Conservation (phyloP, 2,113 vertebrate species). For the Montifringilla adamsi region DNA sequence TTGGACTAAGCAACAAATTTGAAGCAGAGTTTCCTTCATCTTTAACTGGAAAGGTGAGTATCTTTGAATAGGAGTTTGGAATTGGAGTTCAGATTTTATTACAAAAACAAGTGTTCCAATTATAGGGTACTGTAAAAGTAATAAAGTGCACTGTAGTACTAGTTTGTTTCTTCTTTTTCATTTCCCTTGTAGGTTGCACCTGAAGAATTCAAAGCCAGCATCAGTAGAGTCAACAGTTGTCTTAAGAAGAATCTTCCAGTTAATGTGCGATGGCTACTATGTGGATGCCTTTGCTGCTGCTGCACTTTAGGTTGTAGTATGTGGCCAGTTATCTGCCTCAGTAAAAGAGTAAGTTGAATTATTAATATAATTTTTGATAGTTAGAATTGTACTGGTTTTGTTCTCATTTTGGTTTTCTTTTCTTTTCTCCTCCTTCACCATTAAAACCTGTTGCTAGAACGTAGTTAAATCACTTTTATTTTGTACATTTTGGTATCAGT, state of each 20-base stretch:
- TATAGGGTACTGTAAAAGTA: not conserved
- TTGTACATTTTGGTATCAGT: not conserved
- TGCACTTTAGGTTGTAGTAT: constrained; percentile 98
- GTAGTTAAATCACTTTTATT: not conserved
- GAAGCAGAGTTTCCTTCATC: constrained; percentile 98
- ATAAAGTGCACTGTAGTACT: not conserved
- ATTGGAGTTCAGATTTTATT: not conserved
- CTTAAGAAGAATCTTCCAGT: constrained; percentile 96
- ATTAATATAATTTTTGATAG: not conserved
- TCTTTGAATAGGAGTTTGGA: not conserved
- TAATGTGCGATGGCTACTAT: constrained; percentile 96
- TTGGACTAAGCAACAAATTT: constrained; percentile 99
- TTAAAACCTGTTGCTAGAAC: not conserved
- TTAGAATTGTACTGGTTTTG: not conserved
- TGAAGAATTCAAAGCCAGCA: constrained; percentile 98
- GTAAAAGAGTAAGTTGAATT: constrained; percentile 91
- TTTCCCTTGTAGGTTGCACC: constrained; percentile 85
- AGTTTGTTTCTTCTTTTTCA: not conserved
- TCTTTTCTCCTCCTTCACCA: not conserved
- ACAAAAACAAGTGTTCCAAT: not conserved
- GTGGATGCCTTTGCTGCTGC: constrained; percentile 98
- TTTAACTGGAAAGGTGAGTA: constrained; percentile 95
- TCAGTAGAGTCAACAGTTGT: constrained; percentile 94
- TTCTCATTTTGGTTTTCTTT: not conserved
- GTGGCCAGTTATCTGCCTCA: constrained; percentile 99